Evolutionary conservation across 2,888 invertebrate species (phyloP), one percentile per base, ranked within the genome.

Genomic region (Tryphoninae sp.): DNA sequence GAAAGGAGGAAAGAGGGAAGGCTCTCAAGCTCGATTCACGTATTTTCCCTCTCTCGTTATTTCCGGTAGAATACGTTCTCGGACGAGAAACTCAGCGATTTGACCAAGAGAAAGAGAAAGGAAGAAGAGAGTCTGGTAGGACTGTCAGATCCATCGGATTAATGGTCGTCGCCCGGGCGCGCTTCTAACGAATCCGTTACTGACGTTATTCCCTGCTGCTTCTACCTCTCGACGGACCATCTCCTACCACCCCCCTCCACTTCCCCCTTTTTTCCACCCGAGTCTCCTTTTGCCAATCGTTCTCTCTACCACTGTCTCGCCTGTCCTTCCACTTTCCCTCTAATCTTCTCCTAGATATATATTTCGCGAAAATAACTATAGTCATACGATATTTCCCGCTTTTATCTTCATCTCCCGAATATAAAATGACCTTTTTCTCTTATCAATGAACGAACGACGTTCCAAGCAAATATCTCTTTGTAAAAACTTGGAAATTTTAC

Each of bases 281-380:
- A 23, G 69, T 62, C 64, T 73, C 62, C 78, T 71, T 65, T 77
- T 83, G 78, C 82, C 82, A 81, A 85, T 83, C 78, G 83, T 77
- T 72, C 69, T 76, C 69, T 76, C 76, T 22, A 67, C 69, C 64
- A 58, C 53, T 69, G 74, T 73, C 53, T 33, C 59, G 53, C 19
- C 62, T 61, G 86, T 88, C 85, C 87, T 85, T 87, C 87, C 87
- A 85, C 84, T 86, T 84, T 87, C 82, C 86, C 88, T 78, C 68
- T 79, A 77, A 82, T 84, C 82, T 76, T 74, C 55, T 61, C 65
- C 16, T 59, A 22, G 23, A 59, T 67, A 68, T 58, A 13, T 33
- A 26, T 53, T 49, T 16, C 75, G 16, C 16, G 11, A 33, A 22
- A 42, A 55, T 55, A 33, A 9, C 33, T 45, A 55, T 65, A 33